Evolutionary conservation across 1,140 invertebrate species (phyloP).

Genomic region (Hycleus cichorii): DNA sequence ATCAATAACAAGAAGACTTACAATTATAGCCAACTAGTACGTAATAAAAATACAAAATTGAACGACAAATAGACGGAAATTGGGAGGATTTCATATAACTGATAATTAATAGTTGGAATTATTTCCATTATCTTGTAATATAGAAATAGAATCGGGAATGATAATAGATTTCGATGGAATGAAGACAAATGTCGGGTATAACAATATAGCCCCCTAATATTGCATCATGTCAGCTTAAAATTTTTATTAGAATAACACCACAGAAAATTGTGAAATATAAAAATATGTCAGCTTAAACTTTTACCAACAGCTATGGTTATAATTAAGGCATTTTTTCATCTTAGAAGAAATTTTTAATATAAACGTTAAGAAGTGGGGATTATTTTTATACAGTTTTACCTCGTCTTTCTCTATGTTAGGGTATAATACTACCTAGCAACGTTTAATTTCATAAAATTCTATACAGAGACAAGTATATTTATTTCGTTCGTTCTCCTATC

Average conservation of each 20-base stretch:
- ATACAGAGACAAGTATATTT: no score
- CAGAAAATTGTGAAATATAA: background rate
- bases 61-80: background rate
- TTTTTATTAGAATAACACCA: background rate
- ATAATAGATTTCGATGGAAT: background rate
- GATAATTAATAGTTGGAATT: background rate
- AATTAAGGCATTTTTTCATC: conserved; percentile 1
- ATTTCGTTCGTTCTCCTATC: no score
- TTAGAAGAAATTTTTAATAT: conserved; percentile 4
- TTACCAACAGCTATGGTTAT: background rate
- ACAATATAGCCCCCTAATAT: background rate
- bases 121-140: background rate
- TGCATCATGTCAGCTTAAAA: no score
- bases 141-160: background rate
- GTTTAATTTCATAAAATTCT: no score
- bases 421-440: no score
- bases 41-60: background rate
- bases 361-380: background rate
- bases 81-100: background rate
- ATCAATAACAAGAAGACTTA: background rate
- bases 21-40: background rate
- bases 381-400: background rate
- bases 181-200: conserved; percentile 1
- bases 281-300: conserved; percentile 1
- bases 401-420: no score